These are phyloP conservation scores for Cebidichthys violaceus DNA, from an alignment of 2,113 vertebrate species.

Conservation along the genomic window DNA sequence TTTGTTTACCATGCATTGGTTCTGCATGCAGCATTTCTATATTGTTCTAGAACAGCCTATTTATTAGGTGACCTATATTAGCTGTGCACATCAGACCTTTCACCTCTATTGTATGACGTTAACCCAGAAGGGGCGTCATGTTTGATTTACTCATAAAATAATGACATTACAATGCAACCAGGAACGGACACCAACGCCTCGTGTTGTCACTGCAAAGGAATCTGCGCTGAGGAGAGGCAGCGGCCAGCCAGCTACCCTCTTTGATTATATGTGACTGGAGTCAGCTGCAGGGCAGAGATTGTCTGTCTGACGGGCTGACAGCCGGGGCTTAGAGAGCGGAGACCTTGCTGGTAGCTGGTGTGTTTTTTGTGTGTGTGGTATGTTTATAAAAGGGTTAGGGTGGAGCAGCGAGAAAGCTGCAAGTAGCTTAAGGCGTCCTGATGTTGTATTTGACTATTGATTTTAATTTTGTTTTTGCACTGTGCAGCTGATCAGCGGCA, in stretches of 20 bases:
- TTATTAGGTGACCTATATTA: conserved; percentile 64
- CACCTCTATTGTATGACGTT: conserved; percentile 11
- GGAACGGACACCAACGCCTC: conserved; percentile 36
- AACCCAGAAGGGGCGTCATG: not conserved
- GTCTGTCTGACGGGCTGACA: conserved; percentile 67
- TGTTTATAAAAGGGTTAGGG: conserved; percentile 50
- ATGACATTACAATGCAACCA: conserved; percentile 6
- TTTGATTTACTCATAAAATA: conserved; percentile 31
- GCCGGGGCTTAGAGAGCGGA: conserved; percentile 60
- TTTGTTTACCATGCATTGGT: conserved; percentile 44
- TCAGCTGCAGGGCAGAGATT: conserved; percentile 78
- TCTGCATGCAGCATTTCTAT: conserved; percentile 14
- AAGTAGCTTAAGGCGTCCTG: conserved; percentile 20
- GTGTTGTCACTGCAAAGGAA: conserved; percentile 68
- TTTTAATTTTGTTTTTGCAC: conserved; percentile 33
- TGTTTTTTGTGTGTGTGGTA: conserved; percentile 19
- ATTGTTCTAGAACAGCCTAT: conserved; percentile 34
- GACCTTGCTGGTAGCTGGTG: conserved; percentile 43
- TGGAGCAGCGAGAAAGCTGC: conserved; percentile 46
- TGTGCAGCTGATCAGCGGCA: conserved; percentile 33
- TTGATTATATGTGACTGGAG: conserved; percentile 64
- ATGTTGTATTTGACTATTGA: conserved; percentile 62
- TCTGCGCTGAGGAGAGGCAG: conserved; percentile 50
- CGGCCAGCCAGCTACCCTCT: conserved; percentile 55
- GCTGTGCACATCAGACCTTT: conserved; percentile 25